A percentile compares a stretch with the other conserved stretches of the same genome.
Conservation (phyloP, 2,888 invertebrate genomes). For the Pachliopta kotzebuea region DNA sequence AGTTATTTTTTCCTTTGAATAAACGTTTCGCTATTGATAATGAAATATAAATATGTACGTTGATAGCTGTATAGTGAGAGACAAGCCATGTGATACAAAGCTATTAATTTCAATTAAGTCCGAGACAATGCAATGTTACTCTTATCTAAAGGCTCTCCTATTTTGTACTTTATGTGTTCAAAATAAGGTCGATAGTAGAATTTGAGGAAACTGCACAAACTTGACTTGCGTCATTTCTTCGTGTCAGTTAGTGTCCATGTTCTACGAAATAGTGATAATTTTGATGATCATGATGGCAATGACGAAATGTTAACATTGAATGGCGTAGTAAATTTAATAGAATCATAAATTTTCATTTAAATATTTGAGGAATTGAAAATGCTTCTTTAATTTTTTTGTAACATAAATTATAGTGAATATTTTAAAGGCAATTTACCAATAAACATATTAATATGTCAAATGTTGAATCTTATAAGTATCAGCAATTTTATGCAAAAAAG, state of each 20-base stretch:
- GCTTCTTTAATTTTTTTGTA: no score
- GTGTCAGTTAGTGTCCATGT: neutral
- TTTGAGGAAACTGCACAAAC: neutral
- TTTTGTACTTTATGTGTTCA: neutral
- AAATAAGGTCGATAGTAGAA: neutral
- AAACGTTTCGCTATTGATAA: neutral
- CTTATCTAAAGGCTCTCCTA: neutral
- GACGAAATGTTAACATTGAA: neutral
- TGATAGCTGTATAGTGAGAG: slow-evolving; percentile 27
- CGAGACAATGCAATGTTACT: slow-evolving; percentile 8
- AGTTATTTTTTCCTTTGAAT: neutral
- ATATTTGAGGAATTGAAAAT: no score
- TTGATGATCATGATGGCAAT: no score
- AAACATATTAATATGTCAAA: no score
- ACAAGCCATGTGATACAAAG: slow-evolving; percentile 34
- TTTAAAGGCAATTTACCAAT: no score
- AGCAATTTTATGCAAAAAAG: neutral
- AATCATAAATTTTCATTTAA: no score
- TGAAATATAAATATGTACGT: neutral
- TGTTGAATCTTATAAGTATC: no score
- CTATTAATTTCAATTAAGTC: slow-evolving; percentile 22
- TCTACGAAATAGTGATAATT: neutral
- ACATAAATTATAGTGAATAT: no score
- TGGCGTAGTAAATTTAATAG: neutral
- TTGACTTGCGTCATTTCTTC: neutral